Percentiles rank a stretch among this genome's conserved stretches.
These are phyloP conservation scores for Aphis gossypii DNA, from an alignment of 1,140 invertebrate genomes.

Conservation along the genomic window DNA sequence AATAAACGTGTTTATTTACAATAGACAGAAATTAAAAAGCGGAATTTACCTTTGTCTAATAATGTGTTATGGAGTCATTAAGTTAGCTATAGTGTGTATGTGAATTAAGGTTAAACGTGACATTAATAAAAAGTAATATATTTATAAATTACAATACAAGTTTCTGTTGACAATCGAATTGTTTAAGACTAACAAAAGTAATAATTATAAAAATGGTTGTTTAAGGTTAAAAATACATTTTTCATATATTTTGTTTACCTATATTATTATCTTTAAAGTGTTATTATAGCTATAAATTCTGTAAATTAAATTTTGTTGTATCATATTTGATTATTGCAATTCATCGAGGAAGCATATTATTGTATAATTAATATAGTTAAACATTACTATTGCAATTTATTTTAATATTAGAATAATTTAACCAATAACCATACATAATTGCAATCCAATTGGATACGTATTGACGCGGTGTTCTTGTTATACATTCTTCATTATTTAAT, in stretches of 20 bases:
- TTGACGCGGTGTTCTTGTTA: neutral
- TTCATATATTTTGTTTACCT: neutral
- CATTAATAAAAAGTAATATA: neutral
- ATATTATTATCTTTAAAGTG: neutral
- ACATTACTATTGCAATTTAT: neutral
- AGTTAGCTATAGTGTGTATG: neutral
- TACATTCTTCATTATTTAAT: neutral
- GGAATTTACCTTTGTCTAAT: neutral
- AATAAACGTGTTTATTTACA: neutral
- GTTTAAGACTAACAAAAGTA: neutral
- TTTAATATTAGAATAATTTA: neutral
- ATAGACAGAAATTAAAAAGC: neutral
- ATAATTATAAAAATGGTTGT: neutral
- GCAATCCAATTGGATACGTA: neutral
- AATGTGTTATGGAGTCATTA: neutral
- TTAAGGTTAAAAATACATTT: neutral
- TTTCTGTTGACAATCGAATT: neutral
- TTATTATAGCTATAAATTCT: neutral
- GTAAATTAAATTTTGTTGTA: no score
- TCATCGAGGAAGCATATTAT: no score
- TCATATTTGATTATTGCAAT: no score
- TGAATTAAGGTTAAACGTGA: neutral
- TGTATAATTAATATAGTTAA: neutral
- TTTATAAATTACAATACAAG: neutral
- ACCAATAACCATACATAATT: neutral